These are phyloP conservation scores for Orthosia incerta DNA, from an alignment of 2,888 invertebrate species.

Conservation along the genomic window DNA sequence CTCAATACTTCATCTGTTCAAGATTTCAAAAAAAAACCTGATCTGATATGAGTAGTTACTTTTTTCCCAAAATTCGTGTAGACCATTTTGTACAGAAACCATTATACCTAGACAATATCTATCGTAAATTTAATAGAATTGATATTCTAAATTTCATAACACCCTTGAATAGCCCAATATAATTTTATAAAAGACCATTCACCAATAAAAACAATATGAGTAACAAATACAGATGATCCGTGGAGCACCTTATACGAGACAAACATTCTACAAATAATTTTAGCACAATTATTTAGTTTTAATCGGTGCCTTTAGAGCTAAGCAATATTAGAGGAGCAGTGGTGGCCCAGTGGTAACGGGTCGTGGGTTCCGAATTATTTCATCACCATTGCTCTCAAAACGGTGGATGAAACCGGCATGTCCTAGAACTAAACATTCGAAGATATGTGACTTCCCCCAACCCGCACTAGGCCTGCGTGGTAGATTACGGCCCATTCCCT, in stretches of 20 bases:
- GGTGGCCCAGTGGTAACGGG: too few species aligned
- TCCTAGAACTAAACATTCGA: too few species aligned
- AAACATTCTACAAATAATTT: conserved; percentile 30
- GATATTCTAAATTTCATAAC: conserved; percentile 32
- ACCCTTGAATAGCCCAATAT: conserved; percentile 31
- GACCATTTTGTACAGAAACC: conserved; percentile 27
- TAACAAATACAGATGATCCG: conserved; percentile 13
- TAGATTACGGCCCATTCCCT: too few species aligned
- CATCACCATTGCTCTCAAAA: too few species aligned
- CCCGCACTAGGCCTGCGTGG: too few species aligned
- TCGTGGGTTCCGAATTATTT: too few species aligned
- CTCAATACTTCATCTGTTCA: neutral
- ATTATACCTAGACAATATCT: conserved; percentile 15
- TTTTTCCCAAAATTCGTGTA: neutral
- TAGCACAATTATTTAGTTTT: neutral
- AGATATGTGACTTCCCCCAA: too few species aligned
- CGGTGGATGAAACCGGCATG: too few species aligned
- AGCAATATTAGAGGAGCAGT: neutral
- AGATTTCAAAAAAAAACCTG: conserved; percentile 1
- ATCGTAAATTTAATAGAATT: conserved; percentile 25
- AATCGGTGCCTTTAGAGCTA: neutral
- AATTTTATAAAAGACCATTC: conserved; percentile 23
- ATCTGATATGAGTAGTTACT: too few species aligned
- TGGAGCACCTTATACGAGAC: conserved; percentile 22
- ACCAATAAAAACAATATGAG: conserved; percentile 10